Evolutionary conservation across 1,140 invertebrate species (phyloP).

Genomic region (Leptinotarsa lineolata): DNA sequence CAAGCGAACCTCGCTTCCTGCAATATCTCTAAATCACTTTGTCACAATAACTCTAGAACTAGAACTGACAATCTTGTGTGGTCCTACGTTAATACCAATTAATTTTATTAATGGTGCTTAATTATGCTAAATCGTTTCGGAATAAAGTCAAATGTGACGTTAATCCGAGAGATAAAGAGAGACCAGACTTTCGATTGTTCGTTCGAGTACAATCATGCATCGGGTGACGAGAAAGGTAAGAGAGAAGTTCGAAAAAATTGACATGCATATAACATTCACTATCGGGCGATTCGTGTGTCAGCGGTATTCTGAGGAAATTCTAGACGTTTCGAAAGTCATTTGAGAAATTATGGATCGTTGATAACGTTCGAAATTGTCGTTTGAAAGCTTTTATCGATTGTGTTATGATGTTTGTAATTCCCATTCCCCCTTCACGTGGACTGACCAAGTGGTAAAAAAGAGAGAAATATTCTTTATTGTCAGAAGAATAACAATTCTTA

Average conservation of each 20-base stretch:
- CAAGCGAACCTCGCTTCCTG: slow-evolving; percentile 27
- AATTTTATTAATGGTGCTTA: slow-evolving; percentile 28
- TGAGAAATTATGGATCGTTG: too few species aligned
- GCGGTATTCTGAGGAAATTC: slow-evolving; percentile 50
- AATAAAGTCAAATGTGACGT: slow-evolving; percentile 22
- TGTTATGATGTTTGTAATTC: too few species aligned
- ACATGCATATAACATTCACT: slow-evolving; percentile 49
- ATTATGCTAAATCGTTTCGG: slow-evolving; percentile 25
- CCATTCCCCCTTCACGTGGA: too few species aligned
- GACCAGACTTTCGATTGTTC: slow-evolving; percentile 25
- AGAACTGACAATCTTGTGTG: slow-evolving; percentile 41
- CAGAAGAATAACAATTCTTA: too few species aligned
- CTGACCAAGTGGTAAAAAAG: too few species aligned
- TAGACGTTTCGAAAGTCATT: slow-evolving; percentile 7
- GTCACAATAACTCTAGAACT: slow-evolving; percentile 37
- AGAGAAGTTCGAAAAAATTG: slow-evolving; percentile 17
- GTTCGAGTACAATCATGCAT: slow-evolving; percentile 23
- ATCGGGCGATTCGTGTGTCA: slow-evolving; percentile 51
- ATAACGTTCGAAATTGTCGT: too few species aligned
- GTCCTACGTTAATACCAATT: slow-evolving; percentile 29
- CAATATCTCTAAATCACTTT: slow-evolving; percentile 36
- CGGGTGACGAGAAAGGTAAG: neutral
- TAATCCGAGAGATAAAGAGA: slow-evolving; percentile 5
- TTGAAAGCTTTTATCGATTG: too few species aligned
- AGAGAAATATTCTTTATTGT: too few species aligned